A percentile compares a stretch with the other conserved stretches of the same genome.
Evolutionary conservation across 2,113 vertebrate genomes (phyloP).

Genomic region (Tylochromis polylepis): DNA sequence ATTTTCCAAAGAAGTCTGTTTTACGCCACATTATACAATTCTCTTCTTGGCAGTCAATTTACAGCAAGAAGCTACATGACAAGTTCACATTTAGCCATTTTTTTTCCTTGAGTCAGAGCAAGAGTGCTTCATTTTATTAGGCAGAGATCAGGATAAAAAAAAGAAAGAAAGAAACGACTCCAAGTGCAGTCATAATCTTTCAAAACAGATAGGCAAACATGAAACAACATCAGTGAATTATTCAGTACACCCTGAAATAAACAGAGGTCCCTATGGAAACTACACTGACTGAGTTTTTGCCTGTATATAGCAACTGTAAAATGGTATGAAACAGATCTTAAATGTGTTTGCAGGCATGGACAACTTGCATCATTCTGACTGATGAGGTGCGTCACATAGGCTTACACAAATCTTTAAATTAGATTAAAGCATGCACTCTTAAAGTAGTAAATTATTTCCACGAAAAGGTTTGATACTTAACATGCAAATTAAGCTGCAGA

Average conservation of each 20-base stretch:
- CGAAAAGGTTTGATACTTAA: not conserved
- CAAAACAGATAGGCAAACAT: constrained; percentile 11
- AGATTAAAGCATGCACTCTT: not conserved
- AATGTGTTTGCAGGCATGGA: constrained; percentile 6
- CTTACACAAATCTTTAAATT: not conserved
- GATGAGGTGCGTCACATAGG: constrained; percentile 3
- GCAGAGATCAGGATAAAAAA: not conserved
- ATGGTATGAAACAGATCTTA: constrained; percentile 21
- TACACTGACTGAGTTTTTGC: constrained; percentile 11
- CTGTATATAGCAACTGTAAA: constrained; percentile 17
- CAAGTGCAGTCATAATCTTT: constrained; percentile 4
- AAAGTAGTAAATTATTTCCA: not conserved
- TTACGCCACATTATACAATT: not conserved
- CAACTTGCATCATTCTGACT: constrained; percentile 9
- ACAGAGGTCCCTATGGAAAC: constrained; percentile 45
- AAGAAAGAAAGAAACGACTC: not conserved
- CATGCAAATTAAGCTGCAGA: not conserved
- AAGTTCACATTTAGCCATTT: not conserved
- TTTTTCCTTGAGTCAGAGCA: not conserved
- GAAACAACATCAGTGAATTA: constrained; percentile 38
- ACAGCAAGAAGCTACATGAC: not conserved
- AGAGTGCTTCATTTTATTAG: not conserved
- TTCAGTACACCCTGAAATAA: constrained; percentile 32
- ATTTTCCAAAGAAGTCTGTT: not conserved
- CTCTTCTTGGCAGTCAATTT: not conserved